Evolutionary conservation across 2,888 invertebrate species (phyloP).

Genomic region (Drosophila merina): DNA sequence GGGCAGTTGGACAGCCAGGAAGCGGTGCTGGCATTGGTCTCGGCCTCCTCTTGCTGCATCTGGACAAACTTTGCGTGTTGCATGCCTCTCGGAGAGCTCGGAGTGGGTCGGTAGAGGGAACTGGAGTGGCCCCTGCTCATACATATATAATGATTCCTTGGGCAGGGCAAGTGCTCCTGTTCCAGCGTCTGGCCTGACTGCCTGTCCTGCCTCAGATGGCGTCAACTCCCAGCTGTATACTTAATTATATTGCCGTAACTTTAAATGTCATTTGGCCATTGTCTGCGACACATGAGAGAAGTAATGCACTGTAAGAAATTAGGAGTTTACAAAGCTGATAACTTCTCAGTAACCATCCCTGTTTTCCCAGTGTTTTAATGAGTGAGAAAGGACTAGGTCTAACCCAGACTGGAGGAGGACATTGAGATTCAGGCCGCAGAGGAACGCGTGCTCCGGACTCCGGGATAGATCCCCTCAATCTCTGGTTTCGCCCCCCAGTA

Average conservation of each 20-base stretch:
- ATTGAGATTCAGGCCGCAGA: slow-evolving; percentile 75
- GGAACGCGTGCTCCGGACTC: slow-evolving; percentile 53
- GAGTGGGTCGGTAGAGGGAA: background rate
- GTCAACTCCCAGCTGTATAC: slow-evolving; percentile 73
- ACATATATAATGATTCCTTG: slow-evolving; percentile 71
- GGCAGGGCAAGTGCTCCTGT: slow-evolving; percentile 25
- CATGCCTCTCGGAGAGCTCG: slow-evolving; percentile 48
- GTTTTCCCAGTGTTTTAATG: slow-evolving; percentile 22
- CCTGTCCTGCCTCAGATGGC: slow-evolving; percentile 30
- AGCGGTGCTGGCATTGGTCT: slow-evolving; percentile 16
- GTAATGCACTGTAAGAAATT: slow-evolving; percentile 10
- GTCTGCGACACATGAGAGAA: slow-evolving; percentile 52
- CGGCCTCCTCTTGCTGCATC: slow-evolving; percentile 21
- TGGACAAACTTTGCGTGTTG: slow-evolving; percentile 65
- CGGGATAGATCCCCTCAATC: slow-evolving; percentile 56
- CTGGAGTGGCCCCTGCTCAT: slow-evolving; percentile 22
- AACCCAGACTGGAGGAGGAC: slow-evolving; percentile 47
- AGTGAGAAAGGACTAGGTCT: background rate
- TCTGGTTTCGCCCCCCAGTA: slow-evolving; percentile 47
- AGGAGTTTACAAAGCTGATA: rapidly evolving
- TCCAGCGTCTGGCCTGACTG: slow-evolving; percentile 12
- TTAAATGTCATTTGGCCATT: slow-evolving; percentile 78
- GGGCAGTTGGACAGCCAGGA: slow-evolving; percentile 32
- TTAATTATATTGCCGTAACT: slow-evolving; percentile 81
- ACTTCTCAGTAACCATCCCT: background rate